Percentiles rank a stretch among this genome's conserved stretches.
Conservation (phyloP, 2,113 vertebrate species). For the Lathamus discolor region DNA sequence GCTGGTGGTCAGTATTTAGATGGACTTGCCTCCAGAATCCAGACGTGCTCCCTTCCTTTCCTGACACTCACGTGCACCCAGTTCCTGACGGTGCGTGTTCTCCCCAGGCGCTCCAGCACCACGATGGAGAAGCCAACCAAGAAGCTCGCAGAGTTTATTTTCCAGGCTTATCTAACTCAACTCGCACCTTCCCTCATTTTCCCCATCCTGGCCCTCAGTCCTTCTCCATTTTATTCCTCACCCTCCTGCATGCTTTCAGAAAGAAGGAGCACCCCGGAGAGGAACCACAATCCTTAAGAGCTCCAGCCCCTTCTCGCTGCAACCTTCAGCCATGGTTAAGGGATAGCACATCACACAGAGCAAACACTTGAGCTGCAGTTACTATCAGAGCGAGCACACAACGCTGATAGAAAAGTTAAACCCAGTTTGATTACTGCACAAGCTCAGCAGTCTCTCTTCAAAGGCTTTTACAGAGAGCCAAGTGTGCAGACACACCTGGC, state of each 20-base stretch:
- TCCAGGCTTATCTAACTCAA: neutral
- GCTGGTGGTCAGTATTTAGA: neutral
- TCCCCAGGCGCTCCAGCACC: neutral
- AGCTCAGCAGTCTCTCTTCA: neutral
- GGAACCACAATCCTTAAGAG: neutral
- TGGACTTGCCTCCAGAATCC: neutral
- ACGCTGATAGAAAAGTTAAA: neutral
- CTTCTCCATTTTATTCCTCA: neutral
- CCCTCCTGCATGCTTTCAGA: neutral
- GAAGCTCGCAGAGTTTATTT: neutral
- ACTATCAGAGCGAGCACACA: neutral
- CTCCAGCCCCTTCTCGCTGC: neutral
- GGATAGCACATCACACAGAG: neutral
- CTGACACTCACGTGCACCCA: neutral
- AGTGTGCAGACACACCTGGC: neutral
- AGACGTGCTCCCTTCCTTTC: neutral
- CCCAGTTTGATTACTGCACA: neutral
- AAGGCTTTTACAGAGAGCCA: neutral
- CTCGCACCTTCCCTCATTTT: neutral
- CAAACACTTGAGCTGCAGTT: neutral
- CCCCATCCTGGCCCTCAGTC: neutral
- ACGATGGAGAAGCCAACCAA: neutral
- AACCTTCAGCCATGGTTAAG: neutral
- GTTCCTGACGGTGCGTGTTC: neutral
- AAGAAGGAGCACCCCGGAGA: neutral